A percentile compares a stretch with the other conserved stretches of the same genome.
phyloP scores from a whole-genome alignment of 2,797 vertebrate genomes.

The Coendou prehensilis region DNA sequence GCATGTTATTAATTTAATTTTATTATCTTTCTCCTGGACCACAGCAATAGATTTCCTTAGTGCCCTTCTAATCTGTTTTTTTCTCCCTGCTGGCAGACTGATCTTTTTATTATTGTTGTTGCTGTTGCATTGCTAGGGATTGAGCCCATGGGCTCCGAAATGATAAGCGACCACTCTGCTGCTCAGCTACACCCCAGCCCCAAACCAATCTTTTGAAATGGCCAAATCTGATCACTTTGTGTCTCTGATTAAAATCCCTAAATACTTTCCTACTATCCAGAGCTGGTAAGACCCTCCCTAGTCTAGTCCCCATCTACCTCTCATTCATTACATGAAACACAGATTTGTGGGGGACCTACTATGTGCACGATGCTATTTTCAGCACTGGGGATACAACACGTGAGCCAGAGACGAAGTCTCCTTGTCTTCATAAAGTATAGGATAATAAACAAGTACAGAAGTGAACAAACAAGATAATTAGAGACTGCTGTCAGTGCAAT shows the following conservation, averaged over 20 bases:
- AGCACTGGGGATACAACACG: neutral
- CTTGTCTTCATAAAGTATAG: neutral
- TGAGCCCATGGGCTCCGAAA: neutral
- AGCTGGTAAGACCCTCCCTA: neutral
- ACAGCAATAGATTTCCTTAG: neutral
- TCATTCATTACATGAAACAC: neutral
- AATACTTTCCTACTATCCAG: neutral
- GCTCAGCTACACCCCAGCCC: neutral
- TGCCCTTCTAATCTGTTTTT: neutral
- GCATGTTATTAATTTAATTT: constrained; percentile 25
- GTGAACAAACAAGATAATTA: neutral
- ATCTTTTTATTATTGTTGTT: neutral
- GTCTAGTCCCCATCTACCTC: neutral
- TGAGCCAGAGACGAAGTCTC: neutral
- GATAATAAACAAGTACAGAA: constrained; percentile 11
- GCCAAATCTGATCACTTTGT: neutral
- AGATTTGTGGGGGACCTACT: neutral
- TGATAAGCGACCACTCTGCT: neutral
- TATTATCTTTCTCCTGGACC: neutral
- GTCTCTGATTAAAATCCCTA: constrained; percentile 57
- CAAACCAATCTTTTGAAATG: neutral
- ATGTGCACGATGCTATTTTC: neutral
- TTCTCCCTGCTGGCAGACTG: neutral
- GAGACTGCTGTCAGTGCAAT: neutral
- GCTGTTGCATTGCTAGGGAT: neutral